Conservation (phyloP, 2,797 vertebrate species). For the Galago senegalensis region DNA sequence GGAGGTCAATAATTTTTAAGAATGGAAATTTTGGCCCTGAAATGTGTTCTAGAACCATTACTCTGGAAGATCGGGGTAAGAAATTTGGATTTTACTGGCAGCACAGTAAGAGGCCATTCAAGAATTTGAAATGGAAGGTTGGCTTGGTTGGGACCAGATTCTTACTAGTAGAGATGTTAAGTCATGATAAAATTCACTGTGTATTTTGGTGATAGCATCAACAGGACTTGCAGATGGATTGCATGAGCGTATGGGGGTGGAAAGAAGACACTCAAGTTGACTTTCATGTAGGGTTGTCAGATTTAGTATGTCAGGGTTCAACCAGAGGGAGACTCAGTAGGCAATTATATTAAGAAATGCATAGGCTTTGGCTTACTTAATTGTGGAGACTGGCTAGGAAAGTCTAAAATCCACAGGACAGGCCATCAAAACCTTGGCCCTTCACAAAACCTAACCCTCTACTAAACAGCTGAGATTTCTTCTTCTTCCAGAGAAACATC, state of each 20-base stretch:
- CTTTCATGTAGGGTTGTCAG: neutral
- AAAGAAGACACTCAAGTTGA: neutral
- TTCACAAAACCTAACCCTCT: neutral
- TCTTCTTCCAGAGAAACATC: neutral
- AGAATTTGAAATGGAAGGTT: neutral
- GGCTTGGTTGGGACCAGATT: neutral
- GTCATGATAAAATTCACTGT: neutral
- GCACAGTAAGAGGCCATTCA: neutral
- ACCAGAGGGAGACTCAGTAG: neutral
- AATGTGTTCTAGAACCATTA: neutral
- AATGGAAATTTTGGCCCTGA: neutral
- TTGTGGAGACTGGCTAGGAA: neutral
- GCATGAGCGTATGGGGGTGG: accelerated
- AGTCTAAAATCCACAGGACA: neutral
- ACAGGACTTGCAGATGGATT: neutral
- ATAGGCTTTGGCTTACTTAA: neutral
- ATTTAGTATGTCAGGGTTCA: neutral
- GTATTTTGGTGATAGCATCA: neutral
- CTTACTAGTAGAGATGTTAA: neutral
- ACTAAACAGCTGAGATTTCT: neutral
- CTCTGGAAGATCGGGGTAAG: neutral
- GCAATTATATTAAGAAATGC: neutral
- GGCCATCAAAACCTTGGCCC: neutral
- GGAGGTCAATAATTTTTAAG: neutral
- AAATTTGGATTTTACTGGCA: neutral